These are phyloP conservation scores for Sminthurides bifidus DNA, from an alignment of 1,140 invertebrate species.

Conservation along the genomic window DNA sequence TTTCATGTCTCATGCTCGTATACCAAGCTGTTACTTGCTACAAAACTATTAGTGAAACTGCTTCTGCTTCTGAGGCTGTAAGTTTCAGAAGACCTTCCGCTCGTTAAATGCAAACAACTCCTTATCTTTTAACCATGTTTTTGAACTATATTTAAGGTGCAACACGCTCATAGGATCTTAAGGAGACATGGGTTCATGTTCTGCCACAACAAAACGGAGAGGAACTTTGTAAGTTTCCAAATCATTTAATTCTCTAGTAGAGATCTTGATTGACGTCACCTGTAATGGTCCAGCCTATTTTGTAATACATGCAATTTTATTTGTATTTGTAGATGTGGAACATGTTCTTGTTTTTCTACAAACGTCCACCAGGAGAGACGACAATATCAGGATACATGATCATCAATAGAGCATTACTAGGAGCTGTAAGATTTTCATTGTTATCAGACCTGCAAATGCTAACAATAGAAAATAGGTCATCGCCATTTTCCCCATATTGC, in stretches of 20 bases:
- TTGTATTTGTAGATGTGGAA: neutral
- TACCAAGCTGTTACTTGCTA: neutral
- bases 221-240: constrained; percentile 16
- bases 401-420: neutral
- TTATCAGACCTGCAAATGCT: neutral
- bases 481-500: neutral
- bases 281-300: too few species aligned
- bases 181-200: constrained; percentile 24
- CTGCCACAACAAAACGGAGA: constrained; percentile 16
- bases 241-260: neutral
- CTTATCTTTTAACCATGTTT: neutral
- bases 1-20: neutral
- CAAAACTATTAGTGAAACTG: neutral
- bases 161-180: constrained; percentile 15
- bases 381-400: neutral
- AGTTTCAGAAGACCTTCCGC: neutral
- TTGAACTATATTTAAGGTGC: constrained; percentile 8
- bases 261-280: neutral
- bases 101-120: neutral
- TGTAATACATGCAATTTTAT: too few species aligned
- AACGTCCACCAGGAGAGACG: neutral
- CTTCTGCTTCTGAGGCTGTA: neutral
- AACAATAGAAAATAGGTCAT: neutral
- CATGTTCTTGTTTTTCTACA: neutral
- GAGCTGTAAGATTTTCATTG: neutral